Base-by-base conservation (phyloP, 2,797 vertebrate species). In the Takifugu rubripes region DNA sequence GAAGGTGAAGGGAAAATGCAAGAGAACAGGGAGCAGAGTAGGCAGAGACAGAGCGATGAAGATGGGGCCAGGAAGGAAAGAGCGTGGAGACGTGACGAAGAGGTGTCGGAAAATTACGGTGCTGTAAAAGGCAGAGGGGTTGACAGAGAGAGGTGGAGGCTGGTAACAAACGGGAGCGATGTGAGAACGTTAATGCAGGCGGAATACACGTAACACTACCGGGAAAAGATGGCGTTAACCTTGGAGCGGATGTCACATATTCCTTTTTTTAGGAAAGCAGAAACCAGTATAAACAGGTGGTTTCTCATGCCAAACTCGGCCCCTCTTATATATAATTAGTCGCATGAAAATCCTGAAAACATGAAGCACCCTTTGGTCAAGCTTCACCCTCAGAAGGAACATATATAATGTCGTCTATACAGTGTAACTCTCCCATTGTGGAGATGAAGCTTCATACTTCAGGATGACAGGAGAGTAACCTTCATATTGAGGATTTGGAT, bases 311-410 rank as follows among this genome's bases (percentile, higher is more conserved):
- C 57, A 31, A 62, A 5, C 9, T 1, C 25, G 45, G 60, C 63
- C 70, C 72, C 76, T 21, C 21, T 74, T 72, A 72, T 53, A 68
- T 65, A 72, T 68, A 78, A 80, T 82, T 77, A 79, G 57, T 46
- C 5, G 31, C 54, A 43, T 64, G 27, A 21, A 54, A 79, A 66
- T 59, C 63, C 56, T 56, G 40, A 58, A 47, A 49, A 7, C 42
- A 43, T 5, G 12, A 42, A 3, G 40, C 56, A 65, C 72, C 53
- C 56, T 14, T 15, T 59, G 43, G 72, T 56, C 17, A 60, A 0
- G 9, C 42, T 6, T 25, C 53, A 27, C 17, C 16, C 17, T 60
- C 40, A 42, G 40, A 2, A 42, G 40, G 11, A 6, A 27, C 27
- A 27, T 27, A 3, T 4, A 6, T 27, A 27, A 27, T 27, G 27